Evolutionary conservation across 2,797 vertebrate species (phyloP), one percentile per base, ranked within the genome.

Genomic region (Malurus splendens): DNA sequence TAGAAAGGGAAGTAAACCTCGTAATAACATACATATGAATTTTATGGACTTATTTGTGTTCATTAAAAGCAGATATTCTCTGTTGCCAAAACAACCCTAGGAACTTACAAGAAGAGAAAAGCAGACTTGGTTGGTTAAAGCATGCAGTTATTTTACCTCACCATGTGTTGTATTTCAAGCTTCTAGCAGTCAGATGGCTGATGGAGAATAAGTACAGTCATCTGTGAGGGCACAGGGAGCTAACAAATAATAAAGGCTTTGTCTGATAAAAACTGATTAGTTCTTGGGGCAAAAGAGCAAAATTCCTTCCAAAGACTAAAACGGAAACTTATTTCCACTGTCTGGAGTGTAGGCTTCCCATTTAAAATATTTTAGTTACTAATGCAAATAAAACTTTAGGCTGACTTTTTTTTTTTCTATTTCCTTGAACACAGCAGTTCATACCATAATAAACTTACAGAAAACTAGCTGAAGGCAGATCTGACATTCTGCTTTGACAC

Each of bases 31-130:
- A 52, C 25, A 50, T 47, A 73, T 32, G 4, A 72, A 76, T 86
- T 77, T 87, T 54, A 87, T 57, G 64, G 82, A 66, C 42, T 91
- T 85, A 76, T 81, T 89, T 87, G 45, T 86, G 59, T 38, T 93
- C 84, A 73, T 87, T 87, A 89, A 73, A 92, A 91, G 44, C 71
- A 87, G 52, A 76, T 75, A 18, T 23, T 86, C 30, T 55, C 67
- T 82, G 77, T 55, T 75, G 66, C 61, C 39, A 82, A 75, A 92
- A 88, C 72, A 85, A 14, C 7, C 1, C 7, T 25, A 82, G 62
- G 56, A 90, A 65, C n/a, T 82, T 80, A 75, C 39, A 24, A 10
- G 28, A 87, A 52, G 14, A 86, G 61, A 91, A 87, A 91, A 86
- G 23, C 51, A 91, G 71, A 70, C 64, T 83, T 36, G 16, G 68